A percentile compares a stretch with the other conserved stretches of the same genome.
Conservation (phyloP, 2,797 vertebrate species). For the Siniperca undulata region DNA sequence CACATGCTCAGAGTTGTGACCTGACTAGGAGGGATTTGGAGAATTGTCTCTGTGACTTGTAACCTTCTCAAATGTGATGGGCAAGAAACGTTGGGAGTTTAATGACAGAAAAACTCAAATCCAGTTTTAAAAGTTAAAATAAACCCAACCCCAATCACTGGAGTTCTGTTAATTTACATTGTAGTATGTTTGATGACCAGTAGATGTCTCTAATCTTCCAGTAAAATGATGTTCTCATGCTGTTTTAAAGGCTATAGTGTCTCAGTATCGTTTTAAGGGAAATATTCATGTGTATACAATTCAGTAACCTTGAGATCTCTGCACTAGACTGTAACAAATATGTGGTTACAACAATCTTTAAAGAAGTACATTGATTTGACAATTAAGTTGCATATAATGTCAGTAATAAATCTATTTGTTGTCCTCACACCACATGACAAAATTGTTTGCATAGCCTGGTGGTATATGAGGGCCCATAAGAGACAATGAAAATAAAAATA, state of each 20-base stretch:
- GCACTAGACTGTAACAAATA: background rate
- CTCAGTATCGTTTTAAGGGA: background rate
- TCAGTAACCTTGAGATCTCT: background rate
- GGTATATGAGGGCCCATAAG: background rate
- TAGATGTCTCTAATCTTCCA: conserved; percentile 40
- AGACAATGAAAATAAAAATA: background rate
- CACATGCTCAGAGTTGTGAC: background rate
- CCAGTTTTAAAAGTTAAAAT: background rate
- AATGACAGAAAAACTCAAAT: background rate
- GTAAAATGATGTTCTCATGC: background rate
- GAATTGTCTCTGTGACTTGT: background rate
- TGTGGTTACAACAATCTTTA: background rate
- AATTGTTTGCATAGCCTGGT: background rate
- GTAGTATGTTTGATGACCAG: conserved; percentile 34
- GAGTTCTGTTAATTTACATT: background rate
- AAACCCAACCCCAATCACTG: background rate
- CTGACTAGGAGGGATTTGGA: background rate
- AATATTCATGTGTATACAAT: background rate
- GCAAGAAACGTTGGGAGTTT: background rate
- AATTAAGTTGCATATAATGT: background rate
- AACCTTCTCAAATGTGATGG: background rate
- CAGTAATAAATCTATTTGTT: background rate
- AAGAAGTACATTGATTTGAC: background rate
- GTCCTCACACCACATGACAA: background rate
- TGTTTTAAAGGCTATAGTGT: background rate